Conservation (phyloP, 2,113 vertebrate species). For the Thymallus thymallus region DNA sequence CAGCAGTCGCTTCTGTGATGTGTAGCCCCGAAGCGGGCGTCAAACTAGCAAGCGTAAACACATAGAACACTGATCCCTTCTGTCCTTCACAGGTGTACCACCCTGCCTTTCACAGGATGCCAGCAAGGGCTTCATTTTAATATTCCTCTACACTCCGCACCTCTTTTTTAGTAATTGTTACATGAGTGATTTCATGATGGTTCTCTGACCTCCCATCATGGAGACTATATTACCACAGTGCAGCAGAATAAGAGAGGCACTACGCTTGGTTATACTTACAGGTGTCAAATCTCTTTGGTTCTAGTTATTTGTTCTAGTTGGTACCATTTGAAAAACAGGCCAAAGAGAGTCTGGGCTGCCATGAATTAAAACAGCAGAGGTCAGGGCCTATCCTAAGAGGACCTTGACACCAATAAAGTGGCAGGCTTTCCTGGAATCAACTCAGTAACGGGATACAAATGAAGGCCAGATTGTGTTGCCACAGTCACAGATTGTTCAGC, state of each 20-base stretch:
- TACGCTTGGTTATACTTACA: constrained; percentile 57
- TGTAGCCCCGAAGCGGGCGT: constrained; percentile 74
- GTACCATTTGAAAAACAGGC: constrained; percentile 54
- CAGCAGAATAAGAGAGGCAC: constrained; percentile 53
- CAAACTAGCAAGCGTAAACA: constrained; percentile 63
- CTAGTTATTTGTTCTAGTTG: constrained; percentile 48
- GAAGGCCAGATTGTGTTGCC: constrained; percentile 38
- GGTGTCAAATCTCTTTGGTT: constrained; percentile 58
- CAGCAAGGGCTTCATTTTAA: constrained; percentile 65
- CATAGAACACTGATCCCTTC: constrained; percentile 47
- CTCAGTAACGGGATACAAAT: constrained; percentile 48
- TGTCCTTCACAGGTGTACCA: constrained; percentile 53
- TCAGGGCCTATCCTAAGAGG: constrained; percentile 38
- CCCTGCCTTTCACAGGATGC: constrained; percentile 57
- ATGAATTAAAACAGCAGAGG: constrained; percentile 51
- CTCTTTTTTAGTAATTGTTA: constrained; percentile 63
- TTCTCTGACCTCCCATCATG: constrained; percentile 54
- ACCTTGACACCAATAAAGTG: constrained; percentile 54
- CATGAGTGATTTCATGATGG: constrained; percentile 53
- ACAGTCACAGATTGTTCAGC: constrained; percentile 35
- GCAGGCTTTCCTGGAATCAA: constrained; percentile 36
- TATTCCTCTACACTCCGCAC: constrained; percentile 49
- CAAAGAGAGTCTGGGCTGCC: constrained; percentile 48
- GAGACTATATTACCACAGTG: constrained; percentile 36
- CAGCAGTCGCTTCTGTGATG: constrained; percentile 76